These are phyloP conservation scores for Alfaro cultratus DNA, from an alignment of 2,797 vertebrate species.

Conservation along the genomic window DNA sequence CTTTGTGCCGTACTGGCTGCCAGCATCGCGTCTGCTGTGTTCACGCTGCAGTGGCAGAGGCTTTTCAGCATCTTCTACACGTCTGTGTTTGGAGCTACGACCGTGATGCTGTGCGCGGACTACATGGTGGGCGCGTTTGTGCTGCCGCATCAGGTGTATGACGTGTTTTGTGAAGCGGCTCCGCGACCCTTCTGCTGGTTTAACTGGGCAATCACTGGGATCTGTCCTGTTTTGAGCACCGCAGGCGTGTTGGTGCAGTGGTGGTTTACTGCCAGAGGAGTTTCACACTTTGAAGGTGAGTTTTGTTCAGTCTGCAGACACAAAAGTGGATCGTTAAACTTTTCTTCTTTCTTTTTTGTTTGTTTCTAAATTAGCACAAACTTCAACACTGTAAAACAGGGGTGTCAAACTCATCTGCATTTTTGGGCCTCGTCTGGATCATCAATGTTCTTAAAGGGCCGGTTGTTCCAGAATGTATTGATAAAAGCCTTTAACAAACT, in stretches of 20 bases:
- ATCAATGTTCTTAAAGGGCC: no score
- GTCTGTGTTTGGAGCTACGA: constrained; percentile 80
- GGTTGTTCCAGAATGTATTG: no score
- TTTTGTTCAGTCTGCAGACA: neutral
- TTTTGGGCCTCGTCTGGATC: no score
- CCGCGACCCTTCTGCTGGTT: constrained; percentile 86
- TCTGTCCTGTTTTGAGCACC: constrained; percentile 81
- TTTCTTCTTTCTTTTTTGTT: neutral
- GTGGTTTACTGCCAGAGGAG: constrained; percentile 83
- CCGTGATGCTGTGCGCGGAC: constrained; percentile 82
- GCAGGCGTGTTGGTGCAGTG: constrained; percentile 85
- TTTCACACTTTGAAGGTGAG: constrained; percentile 83
- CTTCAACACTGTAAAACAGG: neutral
- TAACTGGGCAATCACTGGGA: constrained; percentile 84
- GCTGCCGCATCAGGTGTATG: constrained; percentile 77
- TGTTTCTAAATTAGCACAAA: neutral
- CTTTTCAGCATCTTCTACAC: constrained; percentile 84
- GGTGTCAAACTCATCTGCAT: no score
- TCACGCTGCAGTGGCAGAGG: constrained; percentile 87
- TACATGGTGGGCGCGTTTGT: constrained; percentile 81
- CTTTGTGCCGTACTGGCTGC: constrained; percentile 74
- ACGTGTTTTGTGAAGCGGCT: constrained; percentile 73
- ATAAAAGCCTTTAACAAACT: no score
- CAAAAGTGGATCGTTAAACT: neutral
- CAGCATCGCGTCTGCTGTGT: constrained; percentile 77